Base-by-base conservation (phyloP, 1,140 invertebrate genomes). In the Anadara kagoshimensis region DNA sequence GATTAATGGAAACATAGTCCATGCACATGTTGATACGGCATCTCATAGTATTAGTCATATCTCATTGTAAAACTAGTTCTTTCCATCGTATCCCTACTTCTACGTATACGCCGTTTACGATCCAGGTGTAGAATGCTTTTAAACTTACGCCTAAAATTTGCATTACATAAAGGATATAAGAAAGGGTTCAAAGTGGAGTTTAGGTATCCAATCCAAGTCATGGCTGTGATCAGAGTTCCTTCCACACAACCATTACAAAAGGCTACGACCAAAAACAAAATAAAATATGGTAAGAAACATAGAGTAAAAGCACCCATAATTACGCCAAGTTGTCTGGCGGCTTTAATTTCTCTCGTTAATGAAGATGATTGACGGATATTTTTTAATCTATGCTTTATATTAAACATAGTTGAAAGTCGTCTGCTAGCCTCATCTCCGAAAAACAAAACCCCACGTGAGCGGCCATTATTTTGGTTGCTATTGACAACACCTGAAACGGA, bases 231-330 rank as follows among this genome's bases (percentile, higher is more conserved):
- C 16, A 86, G 71, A 10, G 78, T 82, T 10, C 78, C 79, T 26
- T 83, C 78, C 43, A 89, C 78, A 83, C 92, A 92, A 36, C 87
- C 85, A 54, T 90, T 85, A 84, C 92, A 93, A 66, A 92, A 91
- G 3, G 93, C 92, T 22, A 92, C 90, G 24, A 93, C 92, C 43
- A 92, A 87, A 80, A 93, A 93, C 3, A 92, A 86, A 59, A 92
- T 91, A 77, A 93, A 93, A 82, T 93, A 93, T 10, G 92, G 92
- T 16, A 93, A 83, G 90, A 93, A 93, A 80, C 92, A 93, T 7
- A 92, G 80, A 5, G 92, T 90, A 83, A 93, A 93, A 0, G 92
- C 93, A 10, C 92, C 92, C 85, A 93, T 92, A 69, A 93, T 93
- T 12, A 93, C 92, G 1, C 92, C 92, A 18, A 93, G 87, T 78